Evolutionary conservation across 1,140 invertebrate genomes (phyloP).

Genomic region (Cecropterus lyciades): DNA sequence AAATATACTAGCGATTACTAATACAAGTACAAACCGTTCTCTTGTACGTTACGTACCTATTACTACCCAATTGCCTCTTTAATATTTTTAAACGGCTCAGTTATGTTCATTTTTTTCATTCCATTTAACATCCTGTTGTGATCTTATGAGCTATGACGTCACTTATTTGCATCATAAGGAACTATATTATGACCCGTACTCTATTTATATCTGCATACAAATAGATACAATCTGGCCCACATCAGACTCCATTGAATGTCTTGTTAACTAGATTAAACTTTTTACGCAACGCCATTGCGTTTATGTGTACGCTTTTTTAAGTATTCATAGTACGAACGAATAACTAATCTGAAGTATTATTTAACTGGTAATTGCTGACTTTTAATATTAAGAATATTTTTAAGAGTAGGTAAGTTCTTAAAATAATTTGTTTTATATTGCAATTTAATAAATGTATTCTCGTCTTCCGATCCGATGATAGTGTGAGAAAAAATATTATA

Average conservation of each 20-base stretch:
- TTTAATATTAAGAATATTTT: too few species aligned
- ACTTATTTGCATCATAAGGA: slow-evolving; percentile 21
- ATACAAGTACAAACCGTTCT: background rate
- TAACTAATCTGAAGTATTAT: too few species aligned
- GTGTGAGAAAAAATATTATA: too few species aligned
- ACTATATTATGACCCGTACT: slow-evolving; percentile 39
- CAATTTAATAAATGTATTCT: too few species aligned
- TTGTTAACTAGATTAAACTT: slow-evolving; percentile 58
- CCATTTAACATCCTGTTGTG: slow-evolving; percentile 1
- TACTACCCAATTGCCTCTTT: background rate
- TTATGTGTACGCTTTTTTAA: slow-evolving; percentile 39
- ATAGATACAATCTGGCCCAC: slow-evolving; percentile 51
- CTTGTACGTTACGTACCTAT: too few species aligned
- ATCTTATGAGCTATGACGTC: slow-evolving; percentile 8
- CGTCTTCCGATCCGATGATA: too few species aligned
- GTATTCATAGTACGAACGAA: slow-evolving; percentile 32
- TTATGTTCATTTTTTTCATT: slow-evolving; percentile 2
- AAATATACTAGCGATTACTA: too few species aligned
- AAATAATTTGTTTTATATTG: too few species aligned
- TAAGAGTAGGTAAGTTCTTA: too few species aligned
- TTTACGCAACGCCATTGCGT: slow-evolving; percentile 49
- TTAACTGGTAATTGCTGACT: too few species aligned
- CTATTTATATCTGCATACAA: slow-evolving; percentile 43
- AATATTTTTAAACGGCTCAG: background rate
- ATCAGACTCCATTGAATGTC: slow-evolving; percentile 50